A percentile compares a stretch with the other conserved stretches of the same genome.
Evolutionary conservation across 1,140 invertebrate genomes (phyloP).

Genomic region (Panulirus ornatus): DNA sequence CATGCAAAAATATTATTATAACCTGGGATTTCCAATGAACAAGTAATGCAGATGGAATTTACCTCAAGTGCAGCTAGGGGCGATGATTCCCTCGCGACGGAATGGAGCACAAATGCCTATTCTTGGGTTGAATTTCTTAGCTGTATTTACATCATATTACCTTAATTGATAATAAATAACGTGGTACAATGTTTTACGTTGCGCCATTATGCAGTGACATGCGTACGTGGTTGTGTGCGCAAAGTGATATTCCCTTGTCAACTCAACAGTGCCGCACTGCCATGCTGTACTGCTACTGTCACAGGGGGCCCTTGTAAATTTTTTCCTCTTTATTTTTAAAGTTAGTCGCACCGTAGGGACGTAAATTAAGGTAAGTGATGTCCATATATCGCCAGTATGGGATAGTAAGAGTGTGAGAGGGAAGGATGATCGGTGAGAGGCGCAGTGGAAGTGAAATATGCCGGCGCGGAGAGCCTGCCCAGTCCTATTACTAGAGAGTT

Average conservation of each 20-base stretch:
- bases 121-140: background rate
- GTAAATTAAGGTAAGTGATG: constrained; percentile 51
- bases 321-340: constrained; percentile 53
- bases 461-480: constrained; percentile 26
- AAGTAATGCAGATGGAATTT: background rate
- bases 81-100: background rate
- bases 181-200: background rate
- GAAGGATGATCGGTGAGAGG: background rate
- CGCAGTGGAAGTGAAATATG: constrained; percentile 28
- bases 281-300: constrained; percentile 60
- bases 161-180: background rate
- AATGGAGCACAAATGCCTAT: background rate
- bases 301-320: constrained; percentile 13
- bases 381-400: background rate
- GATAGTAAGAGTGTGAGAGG: background rate
- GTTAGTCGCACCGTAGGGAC: constrained; percentile 34
- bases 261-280: constrained; percentile 46
- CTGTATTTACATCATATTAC: background rate
- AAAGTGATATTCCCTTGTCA: constrained; percentile 20
- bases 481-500: background rate
- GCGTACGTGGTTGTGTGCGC: constrained; percentile 51
- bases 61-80: background rate
- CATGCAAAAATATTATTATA: background rate
- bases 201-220: background rate
- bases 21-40: background rate